phyloP scores from a whole-genome alignment of 2,888 invertebrate genomes.

The Sinohyriopsis cumingii region DNA sequence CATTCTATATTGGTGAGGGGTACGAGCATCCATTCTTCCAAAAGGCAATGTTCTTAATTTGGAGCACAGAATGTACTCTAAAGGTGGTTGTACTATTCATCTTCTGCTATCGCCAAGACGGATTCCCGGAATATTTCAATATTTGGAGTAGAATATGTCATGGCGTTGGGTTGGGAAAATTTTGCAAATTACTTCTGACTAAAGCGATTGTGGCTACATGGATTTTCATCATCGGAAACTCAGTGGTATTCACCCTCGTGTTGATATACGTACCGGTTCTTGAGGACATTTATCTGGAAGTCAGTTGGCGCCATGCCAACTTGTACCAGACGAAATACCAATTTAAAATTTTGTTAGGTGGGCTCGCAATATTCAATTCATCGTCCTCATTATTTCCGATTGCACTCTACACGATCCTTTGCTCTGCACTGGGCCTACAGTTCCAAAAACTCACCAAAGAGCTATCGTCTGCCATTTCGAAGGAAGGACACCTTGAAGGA shows the following conservation, averaged over 20 bases:
- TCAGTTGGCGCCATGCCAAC: constrained; percentile 30
- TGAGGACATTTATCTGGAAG: constrained; percentile 33
- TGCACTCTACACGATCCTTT: constrained; percentile 30
- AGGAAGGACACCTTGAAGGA: constrained; percentile 20
- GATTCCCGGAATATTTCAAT: constrained; percentile 33
- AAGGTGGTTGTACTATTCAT: constrained; percentile 27
- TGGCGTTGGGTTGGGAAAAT: constrained; percentile 24
- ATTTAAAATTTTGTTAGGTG: constrained; percentile 26
- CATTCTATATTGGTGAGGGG: constrained; percentile 27
- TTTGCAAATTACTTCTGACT: constrained; percentile 31
- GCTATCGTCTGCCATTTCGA: constrained; percentile 10
- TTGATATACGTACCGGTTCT: constrained; percentile 34
- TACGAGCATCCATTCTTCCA: constrained; percentile 46
- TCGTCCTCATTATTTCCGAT: constrained; percentile 38
- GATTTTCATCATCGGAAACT: constrained; percentile 33
- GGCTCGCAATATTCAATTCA: constrained; percentile 30
- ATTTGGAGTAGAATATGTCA: constrained; percentile 31
- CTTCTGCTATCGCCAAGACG: constrained; percentile 31
- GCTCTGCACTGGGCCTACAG: constrained; percentile 28
- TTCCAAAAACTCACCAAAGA: constrained; percentile 26
- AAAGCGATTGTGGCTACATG: constrained; percentile 30
- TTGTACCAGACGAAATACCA: constrained; percentile 9
- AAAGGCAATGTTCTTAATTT: constrained; percentile 42
- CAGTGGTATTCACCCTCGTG: constrained; percentile 27
- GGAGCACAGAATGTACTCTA: constrained; percentile 37